These are phyloP conservation scores for Lepidonotus clava DNA, from an alignment of 2,888 invertebrate species.

Conservation along the genomic window DNA sequence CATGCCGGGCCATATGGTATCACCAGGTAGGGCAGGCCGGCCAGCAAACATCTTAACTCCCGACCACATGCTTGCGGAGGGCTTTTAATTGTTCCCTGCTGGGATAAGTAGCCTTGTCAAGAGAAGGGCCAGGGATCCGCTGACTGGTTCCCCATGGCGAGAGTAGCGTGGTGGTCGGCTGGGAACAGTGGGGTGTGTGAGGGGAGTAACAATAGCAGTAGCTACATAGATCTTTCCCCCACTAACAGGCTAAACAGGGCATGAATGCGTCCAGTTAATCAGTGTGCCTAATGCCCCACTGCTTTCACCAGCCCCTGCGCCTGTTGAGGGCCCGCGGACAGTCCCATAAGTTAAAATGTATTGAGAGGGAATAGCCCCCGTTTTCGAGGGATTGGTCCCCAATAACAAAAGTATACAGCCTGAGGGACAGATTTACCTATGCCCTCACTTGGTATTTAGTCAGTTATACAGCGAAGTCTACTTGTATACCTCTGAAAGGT, in stretches of 20 bases:
- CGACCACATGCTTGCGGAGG: neutral
- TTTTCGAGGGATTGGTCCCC: no score
- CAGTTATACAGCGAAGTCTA: no score
- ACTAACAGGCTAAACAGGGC: slow-evolving; percentile 3
- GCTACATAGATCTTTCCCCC: neutral
- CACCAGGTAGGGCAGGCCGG: neutral
- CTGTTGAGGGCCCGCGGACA: no score
- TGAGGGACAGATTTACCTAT: no score
- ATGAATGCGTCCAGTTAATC: slow-evolving; percentile 15
- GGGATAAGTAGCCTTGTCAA: slow-evolving; percentile 1
- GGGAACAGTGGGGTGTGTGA: slow-evolving; percentile 11
- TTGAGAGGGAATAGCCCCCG: no score
- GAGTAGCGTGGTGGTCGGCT: neutral
- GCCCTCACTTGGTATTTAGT: no score
- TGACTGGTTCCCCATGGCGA: neutral
- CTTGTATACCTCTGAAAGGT: no score
- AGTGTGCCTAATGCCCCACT: neutral
- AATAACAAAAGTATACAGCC: no score
- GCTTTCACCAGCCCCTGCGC: neutral
- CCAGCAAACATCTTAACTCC: slow-evolving; percentile 23
- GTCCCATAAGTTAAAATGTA: no score
- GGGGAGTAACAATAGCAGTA: neutral
- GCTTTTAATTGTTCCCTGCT: slow-evolving; percentile 42
- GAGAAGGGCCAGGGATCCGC: neutral
- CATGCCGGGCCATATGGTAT: slow-evolving; percentile 23